Conservation (phyloP, 2,113 vertebrate genomes). For the Zosterops japonicus region DNA sequence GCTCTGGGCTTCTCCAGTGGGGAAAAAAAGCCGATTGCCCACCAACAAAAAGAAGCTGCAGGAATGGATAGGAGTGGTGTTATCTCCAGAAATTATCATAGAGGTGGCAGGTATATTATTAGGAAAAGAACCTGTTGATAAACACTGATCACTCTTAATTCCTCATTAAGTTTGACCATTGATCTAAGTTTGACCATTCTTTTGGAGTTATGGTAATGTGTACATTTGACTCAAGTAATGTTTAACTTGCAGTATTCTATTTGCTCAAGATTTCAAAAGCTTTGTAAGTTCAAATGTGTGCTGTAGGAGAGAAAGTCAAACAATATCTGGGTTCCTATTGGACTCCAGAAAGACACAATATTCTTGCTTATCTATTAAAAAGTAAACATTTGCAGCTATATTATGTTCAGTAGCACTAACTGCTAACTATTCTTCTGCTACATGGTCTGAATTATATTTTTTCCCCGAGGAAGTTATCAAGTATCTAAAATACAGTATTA, state of each 20-base stretch:
- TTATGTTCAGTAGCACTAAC: neutral
- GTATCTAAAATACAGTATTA: neutral
- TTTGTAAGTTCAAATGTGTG: neutral
- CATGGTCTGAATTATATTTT: neutral
- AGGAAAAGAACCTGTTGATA: neutral
- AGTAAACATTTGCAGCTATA: conserved; percentile 17
- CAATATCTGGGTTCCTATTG: neutral
- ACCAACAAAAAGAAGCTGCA: neutral
- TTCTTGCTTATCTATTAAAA: conserved; percentile 9
- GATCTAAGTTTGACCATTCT: neutral
- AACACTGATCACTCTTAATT: neutral
- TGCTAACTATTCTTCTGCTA: neutral
- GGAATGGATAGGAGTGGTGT: neutral
- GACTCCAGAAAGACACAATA: conserved; percentile 22
- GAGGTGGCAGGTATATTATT: neutral
- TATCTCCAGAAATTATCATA: neutral
- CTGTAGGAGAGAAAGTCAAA: conserved; percentile 13
- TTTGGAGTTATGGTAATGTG: neutral
- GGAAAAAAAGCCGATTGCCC: rapidly evolving
- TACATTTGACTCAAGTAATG: neutral
- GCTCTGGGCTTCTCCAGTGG: neutral
- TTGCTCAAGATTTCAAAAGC: conserved; percentile 25
- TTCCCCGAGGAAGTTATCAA: neutral
- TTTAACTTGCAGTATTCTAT: conserved; percentile 29
- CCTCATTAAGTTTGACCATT: neutral